Base-by-base conservation (phyloP, 1,140 invertebrate species). In the Zaprionus vittiger region DNA sequence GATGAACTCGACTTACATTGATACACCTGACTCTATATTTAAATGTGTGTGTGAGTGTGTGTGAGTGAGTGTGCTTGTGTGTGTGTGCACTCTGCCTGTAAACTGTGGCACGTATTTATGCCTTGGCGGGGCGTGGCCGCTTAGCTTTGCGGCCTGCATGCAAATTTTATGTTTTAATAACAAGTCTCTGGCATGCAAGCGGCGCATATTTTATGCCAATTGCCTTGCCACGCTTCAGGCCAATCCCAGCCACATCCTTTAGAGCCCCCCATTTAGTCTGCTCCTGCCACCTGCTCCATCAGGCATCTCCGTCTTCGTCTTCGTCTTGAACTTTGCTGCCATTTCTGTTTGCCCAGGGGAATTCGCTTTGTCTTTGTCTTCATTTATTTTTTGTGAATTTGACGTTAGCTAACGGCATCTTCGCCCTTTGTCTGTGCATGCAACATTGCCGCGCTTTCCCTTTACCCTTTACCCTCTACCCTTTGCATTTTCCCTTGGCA, bases 111-210 rank as follows among this genome's bases (percentile, higher is more conserved):
- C 82, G 86, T 87, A 89, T 83, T 82, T 85, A 73, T 81, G 60
- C 77, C 63, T 61, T 41, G 14, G 34, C 38, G 22, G 62, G 66
- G 52, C 37, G 56, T 79, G 62, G 22, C 38, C 71, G 78, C 60
- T 74, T 73, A 64, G 57, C 75, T 75, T 57, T 83, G 81, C 56
- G 85, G 81, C 81, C 73, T 89, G 85, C 84, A 90, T 89, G 84
- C 84, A 84, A 89, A 89, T 89, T 89, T 89, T 83, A 89, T 89
- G 85, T 84, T 89, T 89, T 89, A 89, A 89, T 89, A 89, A 89
- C 87, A 89, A 89, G 84, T 89, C 81, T 77, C 63, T 79, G 85
- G 81, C 84, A 89, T 89, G 84, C 84, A 89, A 90, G 85, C 79
- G 76, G 56, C 84, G 79, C 79, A 89, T 90, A 90, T 90, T 90